A percentile compares a stretch with the other conserved stretches of the same genome.
phyloP scores from a whole-genome alignment of 2,797 vertebrate genomes.

The Sebastes flavidus region DNA sequence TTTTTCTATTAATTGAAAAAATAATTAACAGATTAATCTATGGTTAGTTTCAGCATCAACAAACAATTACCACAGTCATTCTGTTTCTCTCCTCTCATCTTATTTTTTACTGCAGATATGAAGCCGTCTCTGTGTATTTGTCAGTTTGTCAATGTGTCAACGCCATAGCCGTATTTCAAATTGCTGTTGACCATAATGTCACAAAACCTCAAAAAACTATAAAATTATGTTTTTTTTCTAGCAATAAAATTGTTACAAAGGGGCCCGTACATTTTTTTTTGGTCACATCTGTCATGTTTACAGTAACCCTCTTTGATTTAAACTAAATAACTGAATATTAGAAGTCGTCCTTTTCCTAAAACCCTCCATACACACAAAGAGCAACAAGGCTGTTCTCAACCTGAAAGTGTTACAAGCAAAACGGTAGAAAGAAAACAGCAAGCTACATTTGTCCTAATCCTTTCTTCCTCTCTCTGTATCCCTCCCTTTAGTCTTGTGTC shows the following conservation, averaged over 20 bases:
- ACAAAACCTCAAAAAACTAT: not conserved
- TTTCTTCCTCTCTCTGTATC: slow-evolving; percentile 79
- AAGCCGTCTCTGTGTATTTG: not conserved
- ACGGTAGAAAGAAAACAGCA: slow-evolving; percentile 50
- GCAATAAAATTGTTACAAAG: not conserved
- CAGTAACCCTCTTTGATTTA: not conserved
- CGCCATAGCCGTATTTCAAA: not conserved
- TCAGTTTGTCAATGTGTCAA: not conserved
- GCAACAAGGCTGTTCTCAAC: slow-evolving; percentile 26
- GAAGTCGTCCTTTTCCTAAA: not conserved
- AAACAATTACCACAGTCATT: not conserved
- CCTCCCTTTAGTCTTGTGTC: slow-evolving; percentile 84
- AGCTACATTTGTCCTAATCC: slow-evolving; percentile 89
- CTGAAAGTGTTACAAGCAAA: slow-evolving; percentile 48
- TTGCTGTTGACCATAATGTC: not conserved
- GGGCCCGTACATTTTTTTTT: not conserved
- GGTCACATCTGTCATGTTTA: not conserved
- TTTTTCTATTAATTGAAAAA: not conserved
- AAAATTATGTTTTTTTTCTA: not conserved
- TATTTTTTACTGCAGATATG: not conserved
- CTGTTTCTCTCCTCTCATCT: too few relatives aligned
- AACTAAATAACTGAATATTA: not conserved
- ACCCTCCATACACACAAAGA: not conserved
- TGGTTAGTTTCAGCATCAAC: not conserved
- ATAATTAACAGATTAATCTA: not conserved